Evolutionary conservation across 2,797 vertebrate species (phyloP).

Genomic region (Argya squamiceps): DNA sequence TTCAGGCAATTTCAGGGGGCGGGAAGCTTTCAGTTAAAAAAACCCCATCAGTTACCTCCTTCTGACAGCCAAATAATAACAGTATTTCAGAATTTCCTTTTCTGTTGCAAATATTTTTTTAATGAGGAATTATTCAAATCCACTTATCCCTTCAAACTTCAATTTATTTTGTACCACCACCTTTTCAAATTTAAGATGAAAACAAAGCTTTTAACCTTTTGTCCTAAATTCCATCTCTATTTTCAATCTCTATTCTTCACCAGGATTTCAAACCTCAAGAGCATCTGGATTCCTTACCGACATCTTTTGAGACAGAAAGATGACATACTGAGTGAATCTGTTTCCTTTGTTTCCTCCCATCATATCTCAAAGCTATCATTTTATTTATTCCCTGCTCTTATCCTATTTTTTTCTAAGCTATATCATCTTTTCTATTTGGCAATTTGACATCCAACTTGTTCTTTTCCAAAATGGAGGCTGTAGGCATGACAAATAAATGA

Average conservation of each 20-base stretch:
- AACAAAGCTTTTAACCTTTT: neutral
- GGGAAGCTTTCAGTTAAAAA: neutral
- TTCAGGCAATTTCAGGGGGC: fast-evolving
- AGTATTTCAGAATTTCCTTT: neutral
- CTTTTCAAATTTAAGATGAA: conserved; percentile 6
- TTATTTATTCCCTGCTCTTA: neutral
- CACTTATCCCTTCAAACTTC: neutral
- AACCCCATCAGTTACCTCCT: neutral
- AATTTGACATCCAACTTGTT: neutral
- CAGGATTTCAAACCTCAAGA: neutral
- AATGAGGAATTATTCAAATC: neutral
- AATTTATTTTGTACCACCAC: neutral
- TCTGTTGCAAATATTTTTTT: neutral
- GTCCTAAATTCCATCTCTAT: neutral
- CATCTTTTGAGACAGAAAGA: neutral
- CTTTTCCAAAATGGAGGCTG: neutral
- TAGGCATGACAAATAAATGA: neutral
- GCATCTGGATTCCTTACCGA: neutral
- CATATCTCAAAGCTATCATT: neutral
- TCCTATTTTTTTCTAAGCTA: neutral
- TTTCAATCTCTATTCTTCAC: neutral
- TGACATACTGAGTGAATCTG: neutral
- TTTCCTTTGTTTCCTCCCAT: neutral
- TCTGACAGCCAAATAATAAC: neutral
- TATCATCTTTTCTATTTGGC: neutral